Base-by-base conservation (phyloP, 1,140 invertebrate genomes). In the Mamestra configurata region DNA sequence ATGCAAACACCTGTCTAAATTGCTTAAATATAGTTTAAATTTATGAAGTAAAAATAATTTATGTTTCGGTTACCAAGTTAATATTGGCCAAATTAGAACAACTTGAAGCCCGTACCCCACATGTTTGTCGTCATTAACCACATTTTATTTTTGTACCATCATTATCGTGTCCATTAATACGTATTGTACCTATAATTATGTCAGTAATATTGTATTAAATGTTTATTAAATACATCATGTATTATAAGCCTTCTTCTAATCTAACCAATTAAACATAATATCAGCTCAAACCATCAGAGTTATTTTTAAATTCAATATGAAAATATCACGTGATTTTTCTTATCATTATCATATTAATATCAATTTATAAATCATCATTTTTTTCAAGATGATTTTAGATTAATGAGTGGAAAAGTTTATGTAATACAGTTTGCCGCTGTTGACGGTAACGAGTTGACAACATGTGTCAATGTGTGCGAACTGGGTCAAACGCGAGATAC, bases 401-500 rank as follows among this genome's bases (percentile, higher is more conserved):
- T 57, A 77, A 80, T 77, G 37, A 51, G 59, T 80, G 79, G 64
- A 77, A 77, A 71, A 61, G 4, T 72, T 61, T 72, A 61, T 68
- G 18, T 66, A 55, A 68, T 68, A 68, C 40, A 53, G 15, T 35
- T 24, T 77, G 51, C 18, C 31, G 51, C 35, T 35, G 27, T 51
- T 55, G 37, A 40, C 43, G n/a, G 46, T 27, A 55, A 70, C 64
- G 11, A 77, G 46, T 49, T 46, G 61, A 77, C 61, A 79, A 70
- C 77, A 43, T 46, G 24, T 79, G 66, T 79, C 77, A 46, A 40
- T 82, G 80, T 82, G 80, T 79, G 76, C 71, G 61, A 82, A 82
- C 57, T 82, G 80, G 80, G 80, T 82, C 80, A 82, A 82, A 82
- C 71, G 57, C 77, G 71, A 75, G 80, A 82, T 76, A 78, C 61